A percentile compares a stretch with the other conserved stretches of the same genome.
phyloP scores from a whole-genome alignment of 2,113 vertebrate species.

The Erinaceus europaeus region DNA sequence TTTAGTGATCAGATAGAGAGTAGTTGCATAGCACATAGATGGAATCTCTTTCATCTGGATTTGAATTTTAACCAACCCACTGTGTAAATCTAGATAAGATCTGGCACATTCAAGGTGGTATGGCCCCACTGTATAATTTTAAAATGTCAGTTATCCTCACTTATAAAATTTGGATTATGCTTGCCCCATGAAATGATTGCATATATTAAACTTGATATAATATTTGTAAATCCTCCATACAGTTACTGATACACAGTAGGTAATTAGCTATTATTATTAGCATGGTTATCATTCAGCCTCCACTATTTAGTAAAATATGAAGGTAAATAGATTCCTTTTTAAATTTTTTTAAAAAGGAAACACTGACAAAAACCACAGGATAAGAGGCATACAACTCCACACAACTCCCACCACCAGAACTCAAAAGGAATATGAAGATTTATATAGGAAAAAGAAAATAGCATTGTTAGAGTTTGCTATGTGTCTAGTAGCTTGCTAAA shows the following conservation, averaged over 20 bases:
- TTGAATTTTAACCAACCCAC: constrained; percentile 23
- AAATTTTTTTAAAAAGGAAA: too few species aligned
- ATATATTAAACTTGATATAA: not conserved
- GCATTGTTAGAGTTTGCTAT: constrained; percentile 8
- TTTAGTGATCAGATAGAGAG: not conserved
- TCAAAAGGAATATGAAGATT: not conserved
- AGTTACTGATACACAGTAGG: not conserved
- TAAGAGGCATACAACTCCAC: too few species aligned
- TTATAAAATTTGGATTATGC: constrained; percentile 41
- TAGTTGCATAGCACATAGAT: not conserved
- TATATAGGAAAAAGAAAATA: constrained; percentile 25
- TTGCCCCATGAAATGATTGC: not conserved
- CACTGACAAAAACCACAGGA: too few species aligned
- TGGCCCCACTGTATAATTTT: not conserved
- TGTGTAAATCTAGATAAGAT: too few species aligned
- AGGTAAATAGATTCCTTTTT: too few species aligned
- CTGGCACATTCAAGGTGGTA: too few species aligned
- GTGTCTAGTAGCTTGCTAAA: not conserved
- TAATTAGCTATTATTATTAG: not conserved
- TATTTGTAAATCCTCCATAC: not conserved
- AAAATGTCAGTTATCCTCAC: constrained; percentile 26
- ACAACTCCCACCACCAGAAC: not conserved
- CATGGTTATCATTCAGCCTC: not conserved
- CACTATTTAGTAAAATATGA: not conserved
- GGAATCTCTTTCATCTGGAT: not conserved